Evolutionary conservation across 30 jellyfish, hydroid and myxozoan genomes (phyloP), one percentile per base, ranked within the genome.

Genomic region (Turritopsis rubra): DNA sequence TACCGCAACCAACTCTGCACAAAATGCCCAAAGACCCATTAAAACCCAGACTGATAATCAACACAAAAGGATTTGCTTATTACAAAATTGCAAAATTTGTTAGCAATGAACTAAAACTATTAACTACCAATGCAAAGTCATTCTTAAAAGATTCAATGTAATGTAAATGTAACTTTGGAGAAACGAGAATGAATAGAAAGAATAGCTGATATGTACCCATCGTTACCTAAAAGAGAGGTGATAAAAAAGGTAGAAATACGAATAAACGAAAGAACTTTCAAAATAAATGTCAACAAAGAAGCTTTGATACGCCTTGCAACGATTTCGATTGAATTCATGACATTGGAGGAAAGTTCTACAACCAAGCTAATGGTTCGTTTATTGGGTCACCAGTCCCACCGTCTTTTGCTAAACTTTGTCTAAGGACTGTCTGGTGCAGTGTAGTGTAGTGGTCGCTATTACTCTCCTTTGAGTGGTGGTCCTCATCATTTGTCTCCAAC

Each of bases 301-400:
- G 28, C 28, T 18, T 25, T 26, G 24, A 19, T 21, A 19, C 21
- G 1, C 21, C 80, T 72, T 26, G 80, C 1, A n/a, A 0, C 19
- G 30, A 0, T 72, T 72, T 72, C 1, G 26, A 72, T 72, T 72
- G 0, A n/a, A n/a, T n/a, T n/a, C n/a, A n/a, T n/a, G n/a, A n/a
- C n/a, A n/a, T n/a, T n/a, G 1, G 80, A 18, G 26, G 26, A 18
- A 72, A 72, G 26, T n/a, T 19, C 25, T 72, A 18, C 28, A 41
- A 1, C 29, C 80, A 72, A 72, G 80, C 80, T 72, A 41, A 27
- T 0, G 80, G 80, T 0, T 72, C 25, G 26, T 72, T 72, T 29
- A 72, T 72, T 19, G 80, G 80, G 26, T 72, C 80, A 18, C 80
- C 80, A 0, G 1, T 29, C 30, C 25, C 80, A 19, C 21, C 80